These are phyloP conservation scores for Rhinoptilus africanus DNA, from an alignment of 2,113 vertebrate genomes.

Conservation along the genomic window DNA sequence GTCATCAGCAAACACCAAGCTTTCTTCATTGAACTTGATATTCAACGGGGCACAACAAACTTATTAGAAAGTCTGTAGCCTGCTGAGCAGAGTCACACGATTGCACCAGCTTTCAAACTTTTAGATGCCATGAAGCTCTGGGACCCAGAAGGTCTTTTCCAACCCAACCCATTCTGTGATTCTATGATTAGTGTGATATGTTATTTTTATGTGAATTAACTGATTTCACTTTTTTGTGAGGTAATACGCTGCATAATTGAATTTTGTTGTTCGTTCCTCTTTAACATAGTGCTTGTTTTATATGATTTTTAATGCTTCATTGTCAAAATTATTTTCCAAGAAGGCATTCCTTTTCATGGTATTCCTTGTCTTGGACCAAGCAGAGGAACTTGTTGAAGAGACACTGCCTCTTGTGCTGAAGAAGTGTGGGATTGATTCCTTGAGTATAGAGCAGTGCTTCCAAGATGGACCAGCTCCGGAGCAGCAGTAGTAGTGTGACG, in stretches of 20 bases:
- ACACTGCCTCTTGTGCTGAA: background rate
- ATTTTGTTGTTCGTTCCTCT: background rate
- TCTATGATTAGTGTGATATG: background rate
- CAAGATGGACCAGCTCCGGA: fast-evolving
- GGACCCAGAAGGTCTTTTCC: background rate
- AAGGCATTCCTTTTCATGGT: background rate
- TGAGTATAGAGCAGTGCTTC: background rate
- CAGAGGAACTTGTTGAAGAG: background rate
- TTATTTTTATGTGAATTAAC: background rate
- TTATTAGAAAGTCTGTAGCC: background rate
- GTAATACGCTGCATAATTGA: background rate
- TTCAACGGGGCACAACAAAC: background rate
- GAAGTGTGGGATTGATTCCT: background rate
- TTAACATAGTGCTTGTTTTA: background rate
- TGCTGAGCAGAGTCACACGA: background rate
- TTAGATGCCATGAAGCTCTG: background rate
- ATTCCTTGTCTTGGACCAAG: background rate
- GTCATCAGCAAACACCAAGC: background rate
- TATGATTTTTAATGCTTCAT: background rate
- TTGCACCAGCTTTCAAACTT: background rate
- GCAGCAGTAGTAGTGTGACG: background rate
- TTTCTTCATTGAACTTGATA: background rate
- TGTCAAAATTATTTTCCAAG: background rate
- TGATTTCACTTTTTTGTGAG: background rate
- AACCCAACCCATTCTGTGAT: background rate